phyloP scores from a whole-genome alignment of 2,797 vertebrate genomes.

The Neoniphon sammara region DNA sequence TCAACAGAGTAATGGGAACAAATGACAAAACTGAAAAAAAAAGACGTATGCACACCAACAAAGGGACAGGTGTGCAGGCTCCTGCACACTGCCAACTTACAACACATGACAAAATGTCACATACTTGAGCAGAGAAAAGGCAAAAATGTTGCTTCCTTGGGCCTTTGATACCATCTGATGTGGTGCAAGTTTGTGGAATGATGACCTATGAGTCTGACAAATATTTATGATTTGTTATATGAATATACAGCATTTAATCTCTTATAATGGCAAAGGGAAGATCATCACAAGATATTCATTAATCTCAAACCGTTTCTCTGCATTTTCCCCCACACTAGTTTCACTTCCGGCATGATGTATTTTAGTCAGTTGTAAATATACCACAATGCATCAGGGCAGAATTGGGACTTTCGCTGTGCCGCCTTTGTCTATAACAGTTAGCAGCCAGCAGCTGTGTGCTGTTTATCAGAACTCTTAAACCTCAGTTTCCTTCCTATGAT shows the following conservation, averaged over 20 bases:
- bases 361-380: conserved; percentile 31
- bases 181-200: no score
- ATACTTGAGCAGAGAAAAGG: no score
- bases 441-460: conserved; percentile 25
- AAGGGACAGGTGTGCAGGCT: background rate
- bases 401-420: background rate
- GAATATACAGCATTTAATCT: no score
- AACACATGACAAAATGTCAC: background rate
- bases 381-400: background rate
- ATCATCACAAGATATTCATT: conserved; percentile 10
- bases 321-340: conserved; percentile 42
- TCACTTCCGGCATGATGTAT: conserved; percentile 48
- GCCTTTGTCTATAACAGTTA: background rate
- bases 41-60: no score
- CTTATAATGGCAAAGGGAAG: background rate
- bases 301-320: conserved; percentile 26
- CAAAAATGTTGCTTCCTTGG: no score
- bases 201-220: no score
- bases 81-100: no score
- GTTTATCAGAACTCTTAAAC: background rate
- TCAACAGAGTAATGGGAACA: background rate
- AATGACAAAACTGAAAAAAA: no score
- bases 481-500: conserved; percentile 41
- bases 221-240: no score
- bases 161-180: no score